phyloP scores from a whole-genome alignment of 2,888 invertebrate species.

The Pecten maximus region DNA sequence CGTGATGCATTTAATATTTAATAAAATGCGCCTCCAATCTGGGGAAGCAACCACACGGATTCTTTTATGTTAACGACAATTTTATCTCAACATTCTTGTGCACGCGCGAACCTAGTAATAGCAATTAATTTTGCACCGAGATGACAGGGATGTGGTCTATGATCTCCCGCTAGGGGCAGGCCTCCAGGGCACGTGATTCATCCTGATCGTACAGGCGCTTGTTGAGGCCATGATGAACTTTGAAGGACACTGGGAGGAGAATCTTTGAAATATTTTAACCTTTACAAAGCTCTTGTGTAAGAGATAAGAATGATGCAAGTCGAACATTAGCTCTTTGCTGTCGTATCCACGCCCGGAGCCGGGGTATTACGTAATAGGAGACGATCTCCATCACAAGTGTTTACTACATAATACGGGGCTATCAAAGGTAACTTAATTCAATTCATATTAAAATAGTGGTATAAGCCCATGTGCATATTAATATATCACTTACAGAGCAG shows the following conservation, averaged over 20 bases:
- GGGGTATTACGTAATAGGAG: neutral
- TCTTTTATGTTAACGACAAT: slow-evolving; percentile 20
- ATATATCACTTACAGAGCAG: neutral
- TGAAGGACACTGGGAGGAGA: neutral
- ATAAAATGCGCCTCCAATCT: neutral
- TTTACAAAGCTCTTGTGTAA: neutral
- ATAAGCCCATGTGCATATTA: neutral
- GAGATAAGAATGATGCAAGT: neutral
- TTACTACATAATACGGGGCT: neutral
- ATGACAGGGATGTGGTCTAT: neutral
- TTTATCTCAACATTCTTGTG: slow-evolving; percentile 30
- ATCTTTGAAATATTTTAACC: neutral
- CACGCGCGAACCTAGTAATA: slow-evolving; percentile 21
- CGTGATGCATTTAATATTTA: slow-evolving; percentile 26
- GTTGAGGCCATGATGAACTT: neutral
- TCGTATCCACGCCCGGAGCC: neutral
- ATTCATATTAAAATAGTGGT: neutral
- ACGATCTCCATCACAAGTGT: neutral
- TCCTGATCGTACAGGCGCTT: neutral
- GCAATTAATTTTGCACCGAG: slow-evolving; percentile 32
- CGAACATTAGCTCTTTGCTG: neutral
- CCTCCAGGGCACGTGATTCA: slow-evolving; percentile 22
- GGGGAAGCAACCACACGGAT: neutral
- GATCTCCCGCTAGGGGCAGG: slow-evolving; percentile 22
- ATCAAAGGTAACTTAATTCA: neutral